phyloP scores from a whole-genome alignment of 1,140 invertebrate species.

The Phymastichus coffea region DNA sequence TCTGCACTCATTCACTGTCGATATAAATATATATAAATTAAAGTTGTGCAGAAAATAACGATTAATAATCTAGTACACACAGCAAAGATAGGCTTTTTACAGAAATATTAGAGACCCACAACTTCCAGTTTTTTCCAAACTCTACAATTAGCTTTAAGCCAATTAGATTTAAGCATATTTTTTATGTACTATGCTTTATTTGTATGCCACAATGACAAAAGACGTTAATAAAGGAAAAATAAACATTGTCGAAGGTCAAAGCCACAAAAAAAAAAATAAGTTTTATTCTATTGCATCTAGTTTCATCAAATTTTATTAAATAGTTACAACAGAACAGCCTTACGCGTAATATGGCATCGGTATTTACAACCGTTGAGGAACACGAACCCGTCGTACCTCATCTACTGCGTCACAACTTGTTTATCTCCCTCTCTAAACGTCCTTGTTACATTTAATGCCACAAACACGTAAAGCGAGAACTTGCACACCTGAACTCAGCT shows the following conservation, averaged over 20 bases:
- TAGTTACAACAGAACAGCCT: constrained; percentile 22
- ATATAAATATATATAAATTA: not conserved
- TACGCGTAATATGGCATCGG: constrained; percentile 7
- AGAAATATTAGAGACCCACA: constrained; percentile 53
- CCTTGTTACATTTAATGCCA: constrained; percentile 14
- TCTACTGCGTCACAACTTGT: not conserved
- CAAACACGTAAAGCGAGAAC: constrained; percentile 4
- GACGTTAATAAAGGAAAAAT: constrained; percentile 42
- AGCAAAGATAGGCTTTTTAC: constrained; percentile 34
- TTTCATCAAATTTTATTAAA: constrained; percentile 6
- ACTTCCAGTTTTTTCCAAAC: constrained; percentile 44
- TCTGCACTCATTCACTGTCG: not conserved
- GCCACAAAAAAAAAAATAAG: not conserved
- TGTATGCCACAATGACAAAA: constrained; percentile 49
- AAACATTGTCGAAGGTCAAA: constrained; percentile 34
- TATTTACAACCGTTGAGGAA: constrained; percentile 7
- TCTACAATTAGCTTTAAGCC: constrained; percentile 25
- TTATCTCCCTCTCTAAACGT: not conserved
- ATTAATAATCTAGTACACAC: not conserved
- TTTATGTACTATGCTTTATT: constrained; percentile 60
- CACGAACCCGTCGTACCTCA: constrained; percentile 13
- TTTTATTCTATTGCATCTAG: too few species aligned
- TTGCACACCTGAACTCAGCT: constrained; percentile 14
- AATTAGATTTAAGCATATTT: constrained; percentile 56
- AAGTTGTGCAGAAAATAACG: too few species aligned